Percentiles rank a stretch among this genome's conserved stretches.
phyloP scores from a whole-genome alignment of 2,797 vertebrate species.

The Sebastes hopkinsi region DNA sequence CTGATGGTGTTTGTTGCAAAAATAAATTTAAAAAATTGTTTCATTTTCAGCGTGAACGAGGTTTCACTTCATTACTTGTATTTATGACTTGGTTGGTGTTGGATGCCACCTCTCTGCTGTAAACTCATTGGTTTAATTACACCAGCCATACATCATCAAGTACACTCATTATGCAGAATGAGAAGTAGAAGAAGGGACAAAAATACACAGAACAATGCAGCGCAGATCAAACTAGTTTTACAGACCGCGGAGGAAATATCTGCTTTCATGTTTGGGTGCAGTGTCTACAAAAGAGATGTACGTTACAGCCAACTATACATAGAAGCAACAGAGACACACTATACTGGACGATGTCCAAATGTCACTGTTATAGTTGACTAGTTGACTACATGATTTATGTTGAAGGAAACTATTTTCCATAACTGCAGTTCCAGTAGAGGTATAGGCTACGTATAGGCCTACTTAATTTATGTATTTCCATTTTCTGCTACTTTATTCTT shows the following conservation, averaged over 20 bases:
- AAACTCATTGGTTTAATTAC: slow-evolving; percentile 44
- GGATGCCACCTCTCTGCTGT: slow-evolving; percentile 17
- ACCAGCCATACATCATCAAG: slow-evolving; percentile 40
- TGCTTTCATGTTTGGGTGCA: background rate
- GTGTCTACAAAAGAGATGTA: background rate
- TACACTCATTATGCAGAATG: background rate
- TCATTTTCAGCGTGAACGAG: slow-evolving; percentile 12
- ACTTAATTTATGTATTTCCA: background rate
- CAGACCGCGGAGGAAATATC: slow-evolving; percentile 26
- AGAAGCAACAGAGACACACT: background rate
- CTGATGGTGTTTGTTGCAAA: slow-evolving; percentile 2
- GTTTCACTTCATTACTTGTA: slow-evolving; percentile 42
- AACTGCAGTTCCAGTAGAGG: background rate
- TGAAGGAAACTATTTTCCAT: background rate
- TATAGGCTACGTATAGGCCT: background rate
- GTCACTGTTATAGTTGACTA: background rate
- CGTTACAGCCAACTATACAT: background rate
- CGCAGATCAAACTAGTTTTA: background rate
- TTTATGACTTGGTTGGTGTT: slow-evolving; percentile 39
- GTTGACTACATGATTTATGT: background rate
- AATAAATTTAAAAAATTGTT: background rate
- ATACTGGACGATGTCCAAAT: no score
- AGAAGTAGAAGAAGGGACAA: background rate
- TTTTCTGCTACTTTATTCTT: background rate
- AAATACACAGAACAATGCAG: background rate